Conservation (phyloP, 1,140 invertebrate species). For the Amphibalanus amphitrite region DNA sequence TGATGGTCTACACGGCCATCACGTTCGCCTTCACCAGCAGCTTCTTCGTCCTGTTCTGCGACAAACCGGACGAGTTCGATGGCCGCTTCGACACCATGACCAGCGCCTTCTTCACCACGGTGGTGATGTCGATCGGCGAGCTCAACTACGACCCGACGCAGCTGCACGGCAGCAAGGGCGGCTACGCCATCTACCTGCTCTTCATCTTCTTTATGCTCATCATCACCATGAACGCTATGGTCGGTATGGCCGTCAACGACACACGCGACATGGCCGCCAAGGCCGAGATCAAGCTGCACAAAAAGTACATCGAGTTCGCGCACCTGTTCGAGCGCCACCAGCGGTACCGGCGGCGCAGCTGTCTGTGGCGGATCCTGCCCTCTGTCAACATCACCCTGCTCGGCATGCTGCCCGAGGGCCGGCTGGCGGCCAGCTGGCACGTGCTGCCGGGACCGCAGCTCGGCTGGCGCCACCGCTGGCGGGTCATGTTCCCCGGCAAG, state of each 20-base stretch:
- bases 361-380: background rate
- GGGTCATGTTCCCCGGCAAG: background rate
- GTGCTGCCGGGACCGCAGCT: background rate
- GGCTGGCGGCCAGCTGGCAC: background rate
- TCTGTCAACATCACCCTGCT: background rate
- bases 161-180: background rate
- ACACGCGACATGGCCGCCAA: background rate
- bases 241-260: background rate
- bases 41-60: background rate
- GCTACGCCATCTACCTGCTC: background rate
- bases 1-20: background rate
- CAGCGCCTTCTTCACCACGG: background rate
- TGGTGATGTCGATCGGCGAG: background rate
- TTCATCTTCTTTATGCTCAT: slow-evolving; percentile 1
- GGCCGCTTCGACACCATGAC: background rate
- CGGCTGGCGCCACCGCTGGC: background rate
- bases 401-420: background rate
- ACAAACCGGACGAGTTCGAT: background rate
- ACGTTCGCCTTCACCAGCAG: background rate
- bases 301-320: background rate
- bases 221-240: background rate
- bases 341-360: background rate
- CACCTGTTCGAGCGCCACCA: background rate
- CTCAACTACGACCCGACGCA: background rate
- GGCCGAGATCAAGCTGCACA: background rate